Base-by-base conservation (phyloP, 2,888 invertebrate species). In the Anorthoa munda region DNA sequence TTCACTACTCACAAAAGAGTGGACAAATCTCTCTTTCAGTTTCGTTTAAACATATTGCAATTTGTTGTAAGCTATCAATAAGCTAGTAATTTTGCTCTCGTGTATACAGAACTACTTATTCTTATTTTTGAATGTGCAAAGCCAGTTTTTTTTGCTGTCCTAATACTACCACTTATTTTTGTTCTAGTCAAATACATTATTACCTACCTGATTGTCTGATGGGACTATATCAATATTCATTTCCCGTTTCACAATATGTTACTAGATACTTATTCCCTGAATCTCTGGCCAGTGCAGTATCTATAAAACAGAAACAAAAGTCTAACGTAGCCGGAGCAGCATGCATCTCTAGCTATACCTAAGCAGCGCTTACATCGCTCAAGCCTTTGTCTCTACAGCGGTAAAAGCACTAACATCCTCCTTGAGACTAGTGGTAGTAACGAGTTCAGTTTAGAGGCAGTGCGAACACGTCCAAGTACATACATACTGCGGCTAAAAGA, bases 351-450 rank as follows among this genome's bases (percentile, higher is more conserved):
- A 77, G 12, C 3, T 45, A 77, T 71, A 79, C 26, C 71, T 55
- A 45, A 7, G 31, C 46, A 69, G 39, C 64, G 60, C 79, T 78
- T 63, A n/a, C 79, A 79, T 65, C 82, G 64, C 78, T 77, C 51
- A 53, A 55, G 61, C 79, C 53, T 78, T 82, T 82, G 83, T 79
- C 65, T 77, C 59, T 51, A 26, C 61, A 72, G 63, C 50, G 59
- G 61, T 66, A 79, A 83, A 83, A 79, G 64, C 80, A n/a, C 74
- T 79, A 79, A 78, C 65, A 78, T 78, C 55, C 51, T 45, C 23
- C 65, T 79, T 66, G 83, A 70, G 61, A 58, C 79, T 46, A 61
- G 39, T 78, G 46, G 53, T 55, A 78, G 39, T 51, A 78, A 77
- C 71, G 60, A 82, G 83, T 82, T 61, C 51, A 82, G 64, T 82